A percentile compares a stretch with the other conserved stretches of the same genome.
These are phyloP conservation scores for Agapornis roseicollis DNA, from an alignment of 2,113 vertebrate species.

Conservation along the genomic window DNA sequence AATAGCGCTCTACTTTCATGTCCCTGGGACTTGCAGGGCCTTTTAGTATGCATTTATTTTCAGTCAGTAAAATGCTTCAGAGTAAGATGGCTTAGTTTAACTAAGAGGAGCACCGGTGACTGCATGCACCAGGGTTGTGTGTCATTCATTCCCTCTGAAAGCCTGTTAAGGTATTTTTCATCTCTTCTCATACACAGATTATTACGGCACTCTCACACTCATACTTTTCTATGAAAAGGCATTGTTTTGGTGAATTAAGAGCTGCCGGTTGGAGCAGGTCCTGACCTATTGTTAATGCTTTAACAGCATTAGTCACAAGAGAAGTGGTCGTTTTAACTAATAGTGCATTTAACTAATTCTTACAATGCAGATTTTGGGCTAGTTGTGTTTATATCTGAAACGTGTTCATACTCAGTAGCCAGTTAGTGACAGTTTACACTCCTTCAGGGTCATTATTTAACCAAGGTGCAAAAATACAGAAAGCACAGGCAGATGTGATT, in stretches of 20 bases:
- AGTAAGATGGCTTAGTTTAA: background rate
- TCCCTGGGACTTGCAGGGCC: background rate
- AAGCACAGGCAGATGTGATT: background rate
- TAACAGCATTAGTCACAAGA: background rate
- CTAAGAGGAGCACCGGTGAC: background rate
- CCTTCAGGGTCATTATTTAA: background rate
- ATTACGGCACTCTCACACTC: background rate
- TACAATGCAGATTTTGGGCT: background rate
- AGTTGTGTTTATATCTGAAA: background rate
- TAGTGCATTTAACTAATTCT: background rate
- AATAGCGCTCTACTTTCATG: background rate
- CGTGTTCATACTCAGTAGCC: background rate
- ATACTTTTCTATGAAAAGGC: background rate
- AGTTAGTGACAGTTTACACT: background rate
- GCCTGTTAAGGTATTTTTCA: background rate
- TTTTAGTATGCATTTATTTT: background rate
- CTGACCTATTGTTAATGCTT: background rate
- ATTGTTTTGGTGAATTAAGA: accelerated
- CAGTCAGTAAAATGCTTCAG: background rate
- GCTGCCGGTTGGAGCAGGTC: background rate
- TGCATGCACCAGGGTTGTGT: background rate
- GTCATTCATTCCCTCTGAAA: background rate
- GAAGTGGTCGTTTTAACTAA: background rate
- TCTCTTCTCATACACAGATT: background rate
- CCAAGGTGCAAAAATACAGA: background rate